These are phyloP conservation scores for Spisula subtruncata DNA, from an alignment of 2,888 invertebrate genomes.

Conservation along the genomic window DNA sequence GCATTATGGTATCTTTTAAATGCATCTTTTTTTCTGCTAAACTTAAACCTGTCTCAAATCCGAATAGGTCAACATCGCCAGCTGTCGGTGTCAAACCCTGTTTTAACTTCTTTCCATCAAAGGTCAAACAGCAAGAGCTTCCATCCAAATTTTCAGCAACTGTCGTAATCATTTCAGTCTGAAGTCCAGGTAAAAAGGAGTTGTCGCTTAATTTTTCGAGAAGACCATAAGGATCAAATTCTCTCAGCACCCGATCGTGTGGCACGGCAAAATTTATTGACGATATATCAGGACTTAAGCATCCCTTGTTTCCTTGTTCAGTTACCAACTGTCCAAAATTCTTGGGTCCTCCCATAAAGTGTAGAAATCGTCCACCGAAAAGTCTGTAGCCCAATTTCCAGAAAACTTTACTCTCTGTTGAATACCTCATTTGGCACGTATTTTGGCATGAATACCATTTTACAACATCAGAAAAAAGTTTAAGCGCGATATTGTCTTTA, in stretches of 20 bases:
- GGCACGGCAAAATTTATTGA: constrained; percentile 35
- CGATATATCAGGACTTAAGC: not conserved
- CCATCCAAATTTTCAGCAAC: not conserved
- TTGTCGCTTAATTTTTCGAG: too few relatives aligned
- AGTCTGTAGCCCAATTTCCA: constrained; percentile 37
- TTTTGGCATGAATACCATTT: too few relatives aligned
- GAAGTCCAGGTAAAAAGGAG: constrained; percentile 53
- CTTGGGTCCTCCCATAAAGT: constrained; percentile 44
- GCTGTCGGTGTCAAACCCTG: constrained; percentile 44
- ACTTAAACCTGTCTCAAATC: not conserved
- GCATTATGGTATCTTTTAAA: not conserved
- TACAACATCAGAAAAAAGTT: too few relatives aligned
- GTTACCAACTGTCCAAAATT: not conserved
- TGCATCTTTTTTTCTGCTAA: not conserved
- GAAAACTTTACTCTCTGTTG: constrained; percentile 26
- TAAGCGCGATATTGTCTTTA: too few relatives aligned
- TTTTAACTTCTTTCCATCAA: constrained; percentile 67
- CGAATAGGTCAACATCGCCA: constrained; percentile 37
- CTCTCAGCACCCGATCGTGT: not conserved
- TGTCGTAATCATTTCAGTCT: constrained; percentile 31
- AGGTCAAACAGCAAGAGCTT: constrained; percentile 56
- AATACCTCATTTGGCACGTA: constrained; percentile 36
- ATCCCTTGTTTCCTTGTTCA: not conserved
- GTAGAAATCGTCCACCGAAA: constrained; percentile 33
- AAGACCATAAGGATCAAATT: not conserved